phyloP scores from a whole-genome alignment of 2,113 vertebrate genomes.

The Lathamus discolor region DNA sequence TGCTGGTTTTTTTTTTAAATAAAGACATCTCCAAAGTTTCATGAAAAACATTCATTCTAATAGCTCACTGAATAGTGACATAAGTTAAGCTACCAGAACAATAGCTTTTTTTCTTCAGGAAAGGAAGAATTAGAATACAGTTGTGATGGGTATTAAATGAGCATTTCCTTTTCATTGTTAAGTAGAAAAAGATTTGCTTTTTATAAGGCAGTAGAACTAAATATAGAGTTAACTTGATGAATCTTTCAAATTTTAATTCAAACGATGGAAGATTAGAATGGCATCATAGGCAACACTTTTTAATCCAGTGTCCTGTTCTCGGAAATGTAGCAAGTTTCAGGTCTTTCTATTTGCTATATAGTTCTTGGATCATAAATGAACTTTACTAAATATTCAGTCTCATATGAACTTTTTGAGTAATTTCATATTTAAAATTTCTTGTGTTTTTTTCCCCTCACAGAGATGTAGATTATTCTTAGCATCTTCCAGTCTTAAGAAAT shows the following conservation, averaged over 20 bases:
- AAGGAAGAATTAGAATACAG: neutral
- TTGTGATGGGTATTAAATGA: neutral
- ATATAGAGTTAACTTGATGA: neutral
- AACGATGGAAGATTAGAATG: neutral
- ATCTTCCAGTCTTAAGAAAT: neutral
- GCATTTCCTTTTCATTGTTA: neutral
- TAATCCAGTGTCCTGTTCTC: neutral
- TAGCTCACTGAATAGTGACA: neutral
- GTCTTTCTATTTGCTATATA: neutral
- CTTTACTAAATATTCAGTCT: neutral
- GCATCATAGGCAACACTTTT: neutral
- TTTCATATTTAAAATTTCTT: neutral
- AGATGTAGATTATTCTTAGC: neutral
- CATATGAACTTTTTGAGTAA: neutral
- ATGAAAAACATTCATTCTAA: neutral
- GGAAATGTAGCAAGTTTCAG: neutral
- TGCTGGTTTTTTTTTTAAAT: neutral
- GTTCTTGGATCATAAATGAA: neutral
- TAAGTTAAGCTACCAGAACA: neutral
- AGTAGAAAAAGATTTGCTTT: neutral
- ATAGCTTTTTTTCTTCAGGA: neutral
- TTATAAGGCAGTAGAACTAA: neutral
- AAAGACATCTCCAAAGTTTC: neutral
- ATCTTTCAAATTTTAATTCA: neutral
- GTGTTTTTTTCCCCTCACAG: neutral